Evolutionary conservation across 2,113 vertebrate genomes (phyloP).

Genomic region (Takifugu flavidus): DNA sequence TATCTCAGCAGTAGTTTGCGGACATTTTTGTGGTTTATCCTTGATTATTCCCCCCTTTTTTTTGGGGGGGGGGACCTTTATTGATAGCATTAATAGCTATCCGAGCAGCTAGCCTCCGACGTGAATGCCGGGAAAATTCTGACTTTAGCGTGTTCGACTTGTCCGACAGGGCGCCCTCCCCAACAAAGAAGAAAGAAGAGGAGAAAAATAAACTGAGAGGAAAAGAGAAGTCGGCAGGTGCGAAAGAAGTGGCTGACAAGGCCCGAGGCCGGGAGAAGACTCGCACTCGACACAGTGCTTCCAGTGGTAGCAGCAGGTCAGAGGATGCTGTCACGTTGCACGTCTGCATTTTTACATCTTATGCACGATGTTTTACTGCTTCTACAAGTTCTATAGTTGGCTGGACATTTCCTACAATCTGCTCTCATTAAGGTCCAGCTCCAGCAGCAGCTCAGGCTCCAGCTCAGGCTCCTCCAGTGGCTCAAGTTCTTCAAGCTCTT

Average conservation of each 20-base stretch:
- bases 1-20: too few relatives aligned
- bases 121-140: background rate
- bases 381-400: background rate
- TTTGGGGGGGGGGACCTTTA: too few relatives aligned
- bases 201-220: constrained; percentile 64
- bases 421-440: constrained; percentile 69
- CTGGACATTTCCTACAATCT: background rate
- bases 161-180: constrained; percentile 85
- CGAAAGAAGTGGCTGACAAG: constrained; percentile 83
- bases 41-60: too few relatives aligned
- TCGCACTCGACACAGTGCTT: constrained; percentile 84
- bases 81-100: background rate
- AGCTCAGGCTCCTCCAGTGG: constrained; percentile 91
- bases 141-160: background rate
- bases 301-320: constrained; percentile 89
- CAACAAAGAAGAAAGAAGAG: constrained; percentile 89
- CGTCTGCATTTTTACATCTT: background rate
- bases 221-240: constrained; percentile 77
- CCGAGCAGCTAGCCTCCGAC: background rate
- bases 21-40: too few relatives aligned
- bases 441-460: constrained; percentile 89
- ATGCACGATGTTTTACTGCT: too few relatives aligned
- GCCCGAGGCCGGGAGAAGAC: constrained; percentile 84
- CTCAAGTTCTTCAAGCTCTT: constrained; percentile 92
- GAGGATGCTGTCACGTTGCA: too few relatives aligned